Conservation (phyloP, 2,113 vertebrate species). For the Grus americana region DNA sequence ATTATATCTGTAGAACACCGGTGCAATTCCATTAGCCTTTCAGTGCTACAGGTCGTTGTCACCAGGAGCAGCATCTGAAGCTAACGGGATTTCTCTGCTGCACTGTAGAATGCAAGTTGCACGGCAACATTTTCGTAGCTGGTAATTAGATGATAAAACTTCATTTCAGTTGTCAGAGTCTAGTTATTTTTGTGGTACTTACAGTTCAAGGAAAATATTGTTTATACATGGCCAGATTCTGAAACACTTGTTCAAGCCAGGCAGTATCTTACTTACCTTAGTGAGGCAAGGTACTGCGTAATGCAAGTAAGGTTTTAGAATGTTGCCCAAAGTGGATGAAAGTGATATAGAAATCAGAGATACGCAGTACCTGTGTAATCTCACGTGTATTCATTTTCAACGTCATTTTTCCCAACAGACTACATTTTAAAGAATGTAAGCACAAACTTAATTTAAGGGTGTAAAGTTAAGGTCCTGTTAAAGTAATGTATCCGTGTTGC, state of each 20-base stretch:
- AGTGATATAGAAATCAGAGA: background rate
- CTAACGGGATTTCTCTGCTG: background rate
- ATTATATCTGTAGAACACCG: background rate
- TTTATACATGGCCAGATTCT: background rate
- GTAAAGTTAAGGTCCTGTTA: background rate
- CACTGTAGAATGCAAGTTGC: background rate
- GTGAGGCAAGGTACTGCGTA: background rate
- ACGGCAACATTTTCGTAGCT: background rate
- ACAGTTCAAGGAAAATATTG: background rate
- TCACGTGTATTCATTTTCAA: background rate
- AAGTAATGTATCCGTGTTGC: background rate
- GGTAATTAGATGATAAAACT: background rate
- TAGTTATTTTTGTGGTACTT: background rate
- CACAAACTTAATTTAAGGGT: background rate
- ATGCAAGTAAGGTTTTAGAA: background rate
- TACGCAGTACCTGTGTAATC: fast-evolving
- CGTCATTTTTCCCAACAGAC: background rate
- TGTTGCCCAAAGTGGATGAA: background rate
- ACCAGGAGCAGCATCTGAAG: background rate
- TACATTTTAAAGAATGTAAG: background rate
- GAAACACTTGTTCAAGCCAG: background rate
- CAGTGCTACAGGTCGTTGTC: background rate
- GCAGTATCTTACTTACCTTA: background rate
- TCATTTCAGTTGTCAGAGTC: background rate
- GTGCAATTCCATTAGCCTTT: background rate